Conservation (phyloP, 2,888 invertebrate genomes). For the Polydrusus cervinus region DNA sequence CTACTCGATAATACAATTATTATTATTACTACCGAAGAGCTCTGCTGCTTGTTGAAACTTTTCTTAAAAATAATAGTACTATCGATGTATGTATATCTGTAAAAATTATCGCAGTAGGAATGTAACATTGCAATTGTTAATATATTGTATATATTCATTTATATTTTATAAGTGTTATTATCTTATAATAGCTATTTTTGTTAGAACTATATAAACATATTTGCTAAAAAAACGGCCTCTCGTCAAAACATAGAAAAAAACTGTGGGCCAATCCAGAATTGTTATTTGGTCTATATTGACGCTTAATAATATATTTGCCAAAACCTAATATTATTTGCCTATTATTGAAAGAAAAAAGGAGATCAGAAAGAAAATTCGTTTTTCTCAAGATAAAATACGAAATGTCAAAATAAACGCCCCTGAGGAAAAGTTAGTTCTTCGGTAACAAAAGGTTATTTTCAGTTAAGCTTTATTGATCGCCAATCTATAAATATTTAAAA, state of each 20-base stretch:
- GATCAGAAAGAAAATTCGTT: no score
- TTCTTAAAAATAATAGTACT: not conserved
- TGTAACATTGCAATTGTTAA: conserved; percentile 1
- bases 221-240: not conserved
- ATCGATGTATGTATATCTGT: conserved; percentile 6
- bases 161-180: conserved; percentile 2
- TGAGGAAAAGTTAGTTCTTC: no score
- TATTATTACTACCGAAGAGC: not conserved
- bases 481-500: no score
- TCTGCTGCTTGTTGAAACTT: no score
- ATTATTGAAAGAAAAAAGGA: no score
- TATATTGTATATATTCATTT: conserved; percentile 7
- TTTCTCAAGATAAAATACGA: no score
- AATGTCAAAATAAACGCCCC: no score
- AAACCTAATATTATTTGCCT: no score
- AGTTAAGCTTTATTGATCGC: no score
- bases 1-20: not conserved
- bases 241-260: not conserved
- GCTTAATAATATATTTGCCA: no score
- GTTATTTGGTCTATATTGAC: no score
- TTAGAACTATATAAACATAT: not conserved
- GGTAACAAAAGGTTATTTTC: no score
- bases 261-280: not conserved
- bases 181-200: not conserved
- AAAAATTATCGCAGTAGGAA: conserved; percentile 2